Base-by-base conservation (phyloP, 2,888 invertebrate species). In the Macrophya alboannulata region DNA sequence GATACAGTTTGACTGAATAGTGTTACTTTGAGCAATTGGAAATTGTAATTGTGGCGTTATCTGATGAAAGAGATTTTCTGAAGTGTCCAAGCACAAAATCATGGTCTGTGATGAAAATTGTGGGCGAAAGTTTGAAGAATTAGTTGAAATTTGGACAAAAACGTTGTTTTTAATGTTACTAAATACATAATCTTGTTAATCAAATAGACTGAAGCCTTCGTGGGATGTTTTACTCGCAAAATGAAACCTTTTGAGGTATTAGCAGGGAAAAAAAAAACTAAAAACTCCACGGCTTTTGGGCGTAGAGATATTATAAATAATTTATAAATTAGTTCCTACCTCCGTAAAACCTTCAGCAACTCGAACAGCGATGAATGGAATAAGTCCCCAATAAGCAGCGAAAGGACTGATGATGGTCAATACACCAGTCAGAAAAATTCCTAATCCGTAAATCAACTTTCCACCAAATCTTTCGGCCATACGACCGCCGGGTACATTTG, bases 401-500 rank as follows among this genome's bases (percentile, higher is more conserved):
- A 97, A 94, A 0, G 98, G 98, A 86, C 97, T 98, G 21, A 98
- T 93, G 31, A 98, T 94, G 0, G 98, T 98, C 88, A 98, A 96
- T 84, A 98, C 92, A 8, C 98, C 97, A 5, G 98, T 97, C 72
- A 98, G 94, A 76, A 98, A 94, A 0, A 98, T 96, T 6, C 98
- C 98, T 51, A 97, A 92, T 21, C 98, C 98, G 91, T 97, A 98
- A 4, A 98, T 96, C 87, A 96, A 94, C 94, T 98, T 98, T n/a
- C 98, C 98, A 55, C 99, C 99, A 92, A 96, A 95, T 88, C 96
- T 94, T 94, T 98, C 98, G 0, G 99, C 98, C 94, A 98, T 95
- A 89, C 97, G 95, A 1, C 97, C 97, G 62, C 97, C 97, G 59
- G 97, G 97, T 72, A 97, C 96, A 95, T 97, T 97, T 71, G 97